phyloP scores from a whole-genome alignment of 2,113 vertebrate species.

The Burhinus oedicnemus region DNA sequence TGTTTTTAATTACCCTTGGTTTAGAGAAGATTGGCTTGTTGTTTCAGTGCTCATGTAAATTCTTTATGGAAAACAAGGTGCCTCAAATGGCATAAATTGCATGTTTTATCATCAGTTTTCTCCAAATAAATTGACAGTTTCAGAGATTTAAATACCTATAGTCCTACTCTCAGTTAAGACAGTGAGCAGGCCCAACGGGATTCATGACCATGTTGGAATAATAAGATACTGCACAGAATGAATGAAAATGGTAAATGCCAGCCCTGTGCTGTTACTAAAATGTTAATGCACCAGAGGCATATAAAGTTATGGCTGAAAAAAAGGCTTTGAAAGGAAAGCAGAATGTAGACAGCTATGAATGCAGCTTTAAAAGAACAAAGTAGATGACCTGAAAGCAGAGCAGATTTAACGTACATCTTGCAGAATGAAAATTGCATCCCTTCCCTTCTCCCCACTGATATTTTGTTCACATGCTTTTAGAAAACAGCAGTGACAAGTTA shows the following conservation, averaged over 20 bases:
- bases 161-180: not conserved
- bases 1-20: not conserved
- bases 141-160: not conserved
- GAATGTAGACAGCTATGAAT: not conserved
- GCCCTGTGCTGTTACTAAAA: not conserved
- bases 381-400: not conserved
- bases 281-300: not conserved
- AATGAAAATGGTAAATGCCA: not conserved
- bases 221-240: not conserved
- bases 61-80: not conserved
- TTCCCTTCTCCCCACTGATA: not conserved
- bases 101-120: not conserved
- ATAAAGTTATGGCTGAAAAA: not conserved
- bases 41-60: not conserved
- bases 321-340: not conserved
- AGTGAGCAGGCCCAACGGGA: not conserved
- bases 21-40: not conserved
- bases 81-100: not conserved
- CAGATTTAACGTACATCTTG: not conserved
- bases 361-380: not conserved
- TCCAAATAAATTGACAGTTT: not conserved
- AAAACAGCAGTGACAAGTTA: not conserved
- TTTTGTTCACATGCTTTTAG: not conserved
- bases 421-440: not conserved
- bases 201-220: not conserved